Conservation (phyloP, 1,140 invertebrate genomes). For the Ridgeia piscesae region DNA sequence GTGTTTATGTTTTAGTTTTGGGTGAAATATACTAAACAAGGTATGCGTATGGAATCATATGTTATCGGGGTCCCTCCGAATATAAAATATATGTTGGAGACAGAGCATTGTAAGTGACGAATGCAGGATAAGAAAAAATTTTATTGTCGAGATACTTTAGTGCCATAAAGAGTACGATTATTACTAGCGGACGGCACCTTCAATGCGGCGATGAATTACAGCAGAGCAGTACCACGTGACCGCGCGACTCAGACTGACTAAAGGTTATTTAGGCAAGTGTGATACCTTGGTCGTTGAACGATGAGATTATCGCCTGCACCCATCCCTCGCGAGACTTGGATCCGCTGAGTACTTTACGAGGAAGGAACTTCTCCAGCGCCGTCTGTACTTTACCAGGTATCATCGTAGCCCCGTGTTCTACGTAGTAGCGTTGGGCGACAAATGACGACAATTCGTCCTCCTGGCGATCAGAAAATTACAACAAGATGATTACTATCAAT, state of each 20-base stretch:
- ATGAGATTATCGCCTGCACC: constrained; percentile 20
- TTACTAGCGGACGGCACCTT: no score
- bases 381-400: constrained; percentile 16
- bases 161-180: no score
- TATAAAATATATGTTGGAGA: no score
- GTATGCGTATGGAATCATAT: no score
- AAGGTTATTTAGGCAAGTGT: constrained; percentile 58
- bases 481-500: not conserved
- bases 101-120: no score
- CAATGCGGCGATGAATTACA: no score
- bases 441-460: constrained; percentile 29
- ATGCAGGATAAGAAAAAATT: no score
- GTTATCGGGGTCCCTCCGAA: no score
- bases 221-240: not conserved
- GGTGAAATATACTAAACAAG: no score
- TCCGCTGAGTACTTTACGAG: not conserved
- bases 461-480: not conserved
- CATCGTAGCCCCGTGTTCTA: constrained; percentile 23
- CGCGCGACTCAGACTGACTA: not conserved
- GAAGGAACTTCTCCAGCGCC: constrained; percentile 21
- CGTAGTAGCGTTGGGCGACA: constrained; percentile 27
- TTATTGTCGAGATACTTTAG: no score
- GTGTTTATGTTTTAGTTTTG: no score
- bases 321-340: constrained; percentile 26
- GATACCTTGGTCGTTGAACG: constrained; percentile 21